Base-by-base conservation (phyloP, 2,888 invertebrate species). In the Ypsolopha sequella region DNA sequence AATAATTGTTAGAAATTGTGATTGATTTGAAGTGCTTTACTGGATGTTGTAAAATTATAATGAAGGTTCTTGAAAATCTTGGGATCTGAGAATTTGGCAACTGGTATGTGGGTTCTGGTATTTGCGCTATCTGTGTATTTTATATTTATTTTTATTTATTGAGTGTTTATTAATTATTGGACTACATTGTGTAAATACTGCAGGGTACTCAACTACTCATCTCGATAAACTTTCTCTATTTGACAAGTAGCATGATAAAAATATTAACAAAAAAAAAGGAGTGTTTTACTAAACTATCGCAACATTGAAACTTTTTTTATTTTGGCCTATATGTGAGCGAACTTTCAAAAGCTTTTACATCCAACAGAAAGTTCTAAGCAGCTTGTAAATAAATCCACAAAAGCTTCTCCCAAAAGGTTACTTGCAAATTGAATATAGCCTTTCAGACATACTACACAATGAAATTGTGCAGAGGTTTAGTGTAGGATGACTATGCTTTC, bases 381-480 rank as follows among this genome's bases (percentile, higher is more conserved):
- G 24, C 46, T 46, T 46, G 46, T 35, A 46, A 34, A 46, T 46
- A 46, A 38, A 44, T 44, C 34, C 35, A n/a, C 39, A 39, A 39
- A 11, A 11, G 39, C 39, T 11, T 11, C 11, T 39, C 11, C 35
- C 33, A n/a, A 8, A 46, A 46, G 33, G 45, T 45, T 10, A 11
- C 34, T 46, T 24, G 46, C 46, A 34, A 46, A 46, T 46, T 35
- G 46, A 46, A 46, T 46, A 11, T 33, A 7, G 43, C 8, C 24
- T 33, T 35, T 35, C 39, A 39, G 10, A 39, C 39, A 39, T 6
- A 9, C 39, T 10, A 11, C 6, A 36, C 46, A 46, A 46, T 36
- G 46, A n/a, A 33, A 11, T 34, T 34, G 11, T 35, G 35, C 46
- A 35, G n/a, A 11, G 11, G n/a, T 46, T 46, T 4, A 7, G 34